Evolutionary conservation across 1,140 invertebrate genomes (phyloP), one percentile per base, ranked within the genome.

Genomic region (Formica selysi): DNA sequence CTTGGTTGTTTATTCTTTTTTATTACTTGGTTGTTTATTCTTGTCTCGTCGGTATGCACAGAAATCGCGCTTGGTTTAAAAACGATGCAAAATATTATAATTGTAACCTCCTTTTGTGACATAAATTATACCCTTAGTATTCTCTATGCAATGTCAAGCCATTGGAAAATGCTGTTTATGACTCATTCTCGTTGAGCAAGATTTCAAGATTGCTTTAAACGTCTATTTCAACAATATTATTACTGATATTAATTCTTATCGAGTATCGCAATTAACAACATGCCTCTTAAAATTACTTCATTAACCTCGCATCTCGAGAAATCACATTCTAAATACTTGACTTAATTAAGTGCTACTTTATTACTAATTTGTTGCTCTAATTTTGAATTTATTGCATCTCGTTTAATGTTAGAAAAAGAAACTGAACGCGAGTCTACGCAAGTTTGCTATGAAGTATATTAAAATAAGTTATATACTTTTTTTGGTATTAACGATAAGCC

Each of bases 101-200:
- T 79, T 51, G n/a, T 65, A 36, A 51, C 62, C 8, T 62, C 7
- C 41, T 79, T 32, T 51, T 5, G n/a, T 41, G 61, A 51, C 59
- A 78, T 65, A 67, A 67, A 79, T 79, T 79, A 26, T 67, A 67
- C 65, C n/a, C 61, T n/a, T 73, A 59, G 19, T 48, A 26, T 19
- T 19, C 26, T 51, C 19, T 65, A 2, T 16, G 41, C 62, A 78
- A 78, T 78, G n/a, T 51, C 61, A 67, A 44, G 11, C 41, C 7
- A 67, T 19, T 79, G 41, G 44, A 79, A 79, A 79, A 67, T 51
- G 26, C 16, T 1, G n/a, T 36, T 76, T 29, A 26, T 67, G 26
- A 79, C 11, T 79, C 41, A 67, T 67, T 67, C 29, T 3, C 13
- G n/a, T 65, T 65, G 11, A 48, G 41, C 41, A 67, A 67, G 61